Conservation (phyloP, 1,140 invertebrate species). For the Plectrocnemia conspersa region DNA sequence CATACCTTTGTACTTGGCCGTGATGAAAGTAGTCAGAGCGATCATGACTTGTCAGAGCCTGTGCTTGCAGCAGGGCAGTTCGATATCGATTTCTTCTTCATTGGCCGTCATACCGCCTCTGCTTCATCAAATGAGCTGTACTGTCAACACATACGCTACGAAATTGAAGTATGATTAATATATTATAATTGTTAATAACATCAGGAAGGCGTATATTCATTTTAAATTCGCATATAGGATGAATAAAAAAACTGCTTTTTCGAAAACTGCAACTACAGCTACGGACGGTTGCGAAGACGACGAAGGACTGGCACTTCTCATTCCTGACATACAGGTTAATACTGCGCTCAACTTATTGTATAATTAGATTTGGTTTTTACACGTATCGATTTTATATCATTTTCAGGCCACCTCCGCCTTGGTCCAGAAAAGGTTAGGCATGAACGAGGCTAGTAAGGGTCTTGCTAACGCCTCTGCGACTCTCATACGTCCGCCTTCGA, state of each 20-base stretch:
- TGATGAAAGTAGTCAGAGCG: slow-evolving; percentile 75
- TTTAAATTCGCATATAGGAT: slow-evolving; percentile 54
- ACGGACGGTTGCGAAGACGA: slow-evolving; percentile 74
- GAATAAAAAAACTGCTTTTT: slow-evolving; percentile 54
- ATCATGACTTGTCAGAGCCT: slow-evolving; percentile 59
- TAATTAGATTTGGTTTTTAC: neutral
- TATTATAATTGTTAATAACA: neutral
- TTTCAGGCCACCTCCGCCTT: slow-evolving; percentile 67
- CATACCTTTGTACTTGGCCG: slow-evolving; percentile 83
- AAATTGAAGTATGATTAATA: slow-evolving; percentile 64
- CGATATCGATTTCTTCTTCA: slow-evolving; percentile 60
- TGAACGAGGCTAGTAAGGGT: slow-evolving; percentile 50
- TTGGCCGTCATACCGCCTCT: slow-evolving; percentile 55
- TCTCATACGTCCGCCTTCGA: slow-evolving; percentile 37
- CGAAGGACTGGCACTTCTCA: slow-evolving; percentile 79
- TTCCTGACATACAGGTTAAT: slow-evolving; percentile 75
- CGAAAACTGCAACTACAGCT: slow-evolving; percentile 47
- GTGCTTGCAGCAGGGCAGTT: slow-evolving; percentile 40
- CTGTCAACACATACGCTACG: slow-evolving; percentile 86
- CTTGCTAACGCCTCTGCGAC: slow-evolving; percentile 41
- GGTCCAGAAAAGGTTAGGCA: slow-evolving; percentile 67
- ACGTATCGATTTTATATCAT: neutral
- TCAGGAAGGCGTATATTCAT: slow-evolving; percentile 3
- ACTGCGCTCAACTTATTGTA: neutral
- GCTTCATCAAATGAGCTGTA: slow-evolving; percentile 80